Evolutionary conservation across 2,113 vertebrate species (phyloP).

Genomic region (Carassius carassius): DNA sequence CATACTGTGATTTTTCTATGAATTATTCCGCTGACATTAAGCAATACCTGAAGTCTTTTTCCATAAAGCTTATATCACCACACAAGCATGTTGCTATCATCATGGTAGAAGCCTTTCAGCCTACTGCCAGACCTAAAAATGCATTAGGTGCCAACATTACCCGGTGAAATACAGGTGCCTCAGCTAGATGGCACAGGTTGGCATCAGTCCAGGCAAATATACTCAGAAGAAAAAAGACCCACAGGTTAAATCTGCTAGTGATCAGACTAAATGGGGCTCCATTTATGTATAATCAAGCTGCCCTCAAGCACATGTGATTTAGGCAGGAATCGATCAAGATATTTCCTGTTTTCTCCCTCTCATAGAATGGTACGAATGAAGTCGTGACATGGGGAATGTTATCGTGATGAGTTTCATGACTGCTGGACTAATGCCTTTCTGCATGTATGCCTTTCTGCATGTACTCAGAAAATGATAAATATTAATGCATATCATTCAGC

Average conservation of each 20-base stretch:
- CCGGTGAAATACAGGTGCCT: slow-evolving; percentile 42
- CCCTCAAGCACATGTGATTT: slow-evolving; percentile 36
- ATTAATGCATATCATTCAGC: slow-evolving; percentile 11
- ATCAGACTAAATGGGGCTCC: slow-evolving; percentile 65
- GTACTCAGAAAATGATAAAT: slow-evolving; percentile 25
- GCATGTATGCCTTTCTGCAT: slow-evolving; percentile 28
- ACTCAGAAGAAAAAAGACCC: slow-evolving; percentile 43
- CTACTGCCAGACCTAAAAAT: slow-evolving; percentile 46
- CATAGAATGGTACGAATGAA: slow-evolving; percentile 13
- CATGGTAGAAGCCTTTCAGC: slow-evolving; percentile 45
- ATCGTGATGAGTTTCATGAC: slow-evolving; percentile 33
- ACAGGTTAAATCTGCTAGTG: slow-evolving; percentile 59
- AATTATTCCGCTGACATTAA: slow-evolving; percentile 64
- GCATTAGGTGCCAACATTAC: slow-evolving; percentile 55
- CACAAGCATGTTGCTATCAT: slow-evolving; percentile 21
- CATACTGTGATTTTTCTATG: slow-evolving; percentile 42
- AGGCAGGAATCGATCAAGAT: slow-evolving; percentile 35
- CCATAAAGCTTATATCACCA: slow-evolving; percentile 19
- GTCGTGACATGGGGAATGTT: slow-evolving; percentile 22
- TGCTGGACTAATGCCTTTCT: slow-evolving; percentile 36
- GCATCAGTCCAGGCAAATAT: slow-evolving; percentile 28
- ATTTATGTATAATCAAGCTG: slow-evolving; percentile 58
- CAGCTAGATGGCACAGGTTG: slow-evolving; percentile 34
- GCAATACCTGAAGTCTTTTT: not conserved
- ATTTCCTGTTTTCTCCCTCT: slow-evolving; percentile 14